Evolutionary conservation across 2,113 vertebrate species (phyloP).

Genomic region (Saguinus imperator): DNA sequence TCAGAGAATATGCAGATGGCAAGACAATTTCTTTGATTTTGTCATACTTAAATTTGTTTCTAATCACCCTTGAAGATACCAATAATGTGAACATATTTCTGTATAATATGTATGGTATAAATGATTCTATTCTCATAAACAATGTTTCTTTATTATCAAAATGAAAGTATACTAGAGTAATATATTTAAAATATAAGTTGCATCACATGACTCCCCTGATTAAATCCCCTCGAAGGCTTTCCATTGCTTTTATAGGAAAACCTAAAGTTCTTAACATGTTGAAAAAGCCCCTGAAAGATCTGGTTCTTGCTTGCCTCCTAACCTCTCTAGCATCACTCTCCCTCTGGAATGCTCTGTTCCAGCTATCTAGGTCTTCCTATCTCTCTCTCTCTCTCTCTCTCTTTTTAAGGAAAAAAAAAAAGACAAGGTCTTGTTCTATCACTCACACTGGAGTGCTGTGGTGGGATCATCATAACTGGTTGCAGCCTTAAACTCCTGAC

Average conservation of each 20-base stretch:
- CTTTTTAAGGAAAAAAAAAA: too few relatives aligned
- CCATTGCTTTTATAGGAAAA: background rate
- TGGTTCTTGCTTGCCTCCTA: background rate
- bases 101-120: background rate
- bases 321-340: background rate
- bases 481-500: too few relatives aligned
- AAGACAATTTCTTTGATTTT: background rate
- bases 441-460: too few relatives aligned
- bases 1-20: background rate
- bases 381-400: too few relatives aligned
- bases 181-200: constrained; percentile 2
- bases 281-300: background rate
- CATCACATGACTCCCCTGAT: background rate
- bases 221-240: background rate
- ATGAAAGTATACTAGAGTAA: background rate
- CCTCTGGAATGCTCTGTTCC: background rate
- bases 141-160: constrained; percentile 3
- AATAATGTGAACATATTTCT: background rate
- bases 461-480: too few relatives aligned
- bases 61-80: background rate
- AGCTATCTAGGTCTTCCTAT: background rate
- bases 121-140: background rate
- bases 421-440: too few relatives aligned
- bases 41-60: background rate
- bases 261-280: background rate